Base-by-base conservation (phyloP, 1,140 invertebrate genomes). In the Heliconius congener region DNA sequence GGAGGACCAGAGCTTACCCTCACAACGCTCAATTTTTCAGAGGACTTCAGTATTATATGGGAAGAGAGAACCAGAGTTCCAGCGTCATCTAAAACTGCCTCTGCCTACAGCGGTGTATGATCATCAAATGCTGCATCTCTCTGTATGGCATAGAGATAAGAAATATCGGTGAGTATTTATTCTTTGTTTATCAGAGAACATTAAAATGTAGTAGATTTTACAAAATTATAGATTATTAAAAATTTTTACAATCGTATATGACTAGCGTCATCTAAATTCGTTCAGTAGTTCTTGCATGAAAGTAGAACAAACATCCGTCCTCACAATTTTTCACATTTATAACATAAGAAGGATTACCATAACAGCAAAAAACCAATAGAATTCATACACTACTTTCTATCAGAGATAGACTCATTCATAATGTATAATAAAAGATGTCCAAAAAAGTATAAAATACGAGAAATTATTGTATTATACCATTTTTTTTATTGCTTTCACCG, bases 131-230 rank as follows among this genome's bases (percentile, higher is more conserved):
- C 85, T 94, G 0, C 89, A 94, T 60, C 86, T 94, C 37, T 94
- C 93, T 50, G 93, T 94, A 0, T 94, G 93, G 93, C 93, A 94
- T 73, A 82, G 93, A 79, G 93, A 94, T 81, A 94, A 93, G 73
- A 94, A 93, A 74, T 94, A 93, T 77, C 83, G 93, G 93, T 94
- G 85, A 86, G 90, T 87, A 16, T 71, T 75, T 11, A 57, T 0
- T 66, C 9, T 66, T 66, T 66, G 13, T 4, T 66, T 13, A 23
- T 11, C 23, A 66, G 23, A 42, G 42, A 42, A 13, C 3, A 42
- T 13, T 42, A 13, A 42, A 42, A 42, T 42, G 13, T 42, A 42
- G 4, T 42, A 8, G 42, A 42, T 13, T 42, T 42, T 13, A 42
- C 13, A 42, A 37, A 42, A 13, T 46, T 46, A 3, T 0, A 13